A percentile compares a stretch with the other conserved stretches of the same genome.
Evolutionary conservation across 2,113 vertebrate genomes (phyloP).

Genomic region (Periophthalmus modestus): DNA sequence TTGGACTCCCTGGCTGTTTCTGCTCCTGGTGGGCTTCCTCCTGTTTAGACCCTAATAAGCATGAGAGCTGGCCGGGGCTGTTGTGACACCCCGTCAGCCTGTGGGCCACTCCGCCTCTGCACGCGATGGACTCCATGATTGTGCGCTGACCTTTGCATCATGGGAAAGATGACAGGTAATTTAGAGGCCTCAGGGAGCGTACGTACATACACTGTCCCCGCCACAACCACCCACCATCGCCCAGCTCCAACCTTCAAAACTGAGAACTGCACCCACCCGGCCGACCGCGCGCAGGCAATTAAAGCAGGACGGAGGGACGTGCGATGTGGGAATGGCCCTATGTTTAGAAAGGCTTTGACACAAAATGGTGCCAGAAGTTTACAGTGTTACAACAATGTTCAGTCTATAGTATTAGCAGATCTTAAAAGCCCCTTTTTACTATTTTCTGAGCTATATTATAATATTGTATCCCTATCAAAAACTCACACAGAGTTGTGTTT

Average conservation of each 20-base stretch:
- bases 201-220: conserved; percentile 70
- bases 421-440: background rate
- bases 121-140: conserved; percentile 83
- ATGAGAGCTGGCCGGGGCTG: conserved; percentile 52
- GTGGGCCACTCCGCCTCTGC: conserved; percentile 66
- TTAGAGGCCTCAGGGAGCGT: conserved; percentile 74
- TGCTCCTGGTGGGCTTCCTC: conserved; percentile 44
- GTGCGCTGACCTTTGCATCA: conserved; percentile 84
- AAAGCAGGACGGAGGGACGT: background rate
- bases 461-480: too few species aligned
- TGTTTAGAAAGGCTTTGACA: conserved; percentile 3
- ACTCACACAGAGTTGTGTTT: too few species aligned
- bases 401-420: background rate
- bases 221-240: conserved; percentile 27
- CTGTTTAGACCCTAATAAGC: conserved; percentile 71
- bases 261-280: background rate
- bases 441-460: too few species aligned
- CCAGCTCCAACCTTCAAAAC: conserved; percentile 49
- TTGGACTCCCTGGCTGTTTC: conserved; percentile 10
- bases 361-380: background rate
- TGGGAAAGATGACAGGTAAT: conserved; percentile 85
- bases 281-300: conserved; percentile 8
- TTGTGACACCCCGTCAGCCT: conserved; percentile 76
- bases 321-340: background rate
- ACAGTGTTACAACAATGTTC: background rate